A percentile compares a stretch with the other conserved stretches of the same genome.
Conservation (phyloP, 2,113 vertebrate genomes). For the Grantiella picta region DNA sequence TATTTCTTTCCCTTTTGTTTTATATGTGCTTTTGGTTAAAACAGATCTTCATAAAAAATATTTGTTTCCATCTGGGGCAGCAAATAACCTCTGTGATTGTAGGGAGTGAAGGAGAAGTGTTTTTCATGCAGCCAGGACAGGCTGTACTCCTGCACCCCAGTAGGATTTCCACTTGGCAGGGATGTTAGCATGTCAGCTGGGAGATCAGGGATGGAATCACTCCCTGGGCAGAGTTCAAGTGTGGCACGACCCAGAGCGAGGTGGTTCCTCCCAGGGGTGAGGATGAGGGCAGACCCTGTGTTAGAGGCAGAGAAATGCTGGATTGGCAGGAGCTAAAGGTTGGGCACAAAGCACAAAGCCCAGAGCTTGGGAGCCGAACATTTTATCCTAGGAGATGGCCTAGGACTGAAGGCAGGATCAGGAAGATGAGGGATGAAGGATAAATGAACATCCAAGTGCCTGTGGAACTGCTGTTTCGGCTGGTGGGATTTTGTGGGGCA, state of each 20-base stretch:
- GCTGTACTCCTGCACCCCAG: background rate
- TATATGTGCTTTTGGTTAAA: constrained; percentile 55
- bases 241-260: accelerated
- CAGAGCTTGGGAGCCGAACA: background rate
- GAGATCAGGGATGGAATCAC: accelerated
- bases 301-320: background rate
- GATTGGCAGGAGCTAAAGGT: background rate
- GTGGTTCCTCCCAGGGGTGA: background rate
- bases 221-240: background rate
- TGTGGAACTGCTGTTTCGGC: background rate
- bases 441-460: background rate
- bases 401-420: background rate
- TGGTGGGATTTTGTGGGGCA: background rate
- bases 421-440: background rate
- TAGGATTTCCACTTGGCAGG: background rate
- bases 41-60: constrained; percentile 54
- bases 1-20: constrained; percentile 61
- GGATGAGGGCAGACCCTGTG: accelerated
- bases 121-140: background rate
- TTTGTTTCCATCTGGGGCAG: constrained; percentile 59
- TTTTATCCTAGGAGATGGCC: background rate
- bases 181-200: background rate
- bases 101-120: background rate
- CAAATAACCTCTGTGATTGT: constrained; percentile 41
- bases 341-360: background rate